Base-by-base conservation (phyloP, 1,140 invertebrate species). In the Diabrotica undecimpunctata region DNA sequence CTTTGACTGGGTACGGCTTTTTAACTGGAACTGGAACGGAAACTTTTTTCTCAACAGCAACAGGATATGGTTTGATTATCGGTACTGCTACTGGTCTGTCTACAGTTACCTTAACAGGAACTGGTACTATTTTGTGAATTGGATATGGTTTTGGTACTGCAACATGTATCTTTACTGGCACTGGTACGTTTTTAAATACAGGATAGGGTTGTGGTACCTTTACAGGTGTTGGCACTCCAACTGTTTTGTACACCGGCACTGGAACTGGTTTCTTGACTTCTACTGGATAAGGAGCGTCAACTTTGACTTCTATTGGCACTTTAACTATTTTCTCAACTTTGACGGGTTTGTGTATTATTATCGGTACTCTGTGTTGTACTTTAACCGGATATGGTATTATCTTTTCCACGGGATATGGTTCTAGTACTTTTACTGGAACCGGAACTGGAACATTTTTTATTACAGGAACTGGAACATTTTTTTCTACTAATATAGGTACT, bases 321-420 rank as follows among this genome's bases (percentile, higher is more conserved):
- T 88, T 89, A 6, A 90, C 84, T 38, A 84, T 83, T 76, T 90
- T 90, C 73, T 90, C 88, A 0, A 90, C 88, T 46, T 88, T 86
- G 62, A 87, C 85, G 0, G 88, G 88, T 41, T 88, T 82, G 56
- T 82, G 83, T 25, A 89, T 84, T 68, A 86, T 86, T 10, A 90
- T 84, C 66, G 81, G 80, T 6, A 83, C 81, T 38, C 83, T 79
- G 5, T 83, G 78, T 10, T 83, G 83, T 37, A 90, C 86, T 74
- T 88, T 58, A 0, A 67, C 66, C 12, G 62, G 54, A 14, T 67
- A 55, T 36, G 62, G 66, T 35, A 88, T 83, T 66, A 87, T 79
- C 72, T 89, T 89, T 70, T 87, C 86, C 2, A 90, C 88, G 50
- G 88, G 87, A 76, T 89, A 89, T 0, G 88, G 88, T 54, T 84